Evolutionary conservation across 2,797 vertebrate genomes (phyloP).

Genomic region (Xenopus petersii): DNA sequence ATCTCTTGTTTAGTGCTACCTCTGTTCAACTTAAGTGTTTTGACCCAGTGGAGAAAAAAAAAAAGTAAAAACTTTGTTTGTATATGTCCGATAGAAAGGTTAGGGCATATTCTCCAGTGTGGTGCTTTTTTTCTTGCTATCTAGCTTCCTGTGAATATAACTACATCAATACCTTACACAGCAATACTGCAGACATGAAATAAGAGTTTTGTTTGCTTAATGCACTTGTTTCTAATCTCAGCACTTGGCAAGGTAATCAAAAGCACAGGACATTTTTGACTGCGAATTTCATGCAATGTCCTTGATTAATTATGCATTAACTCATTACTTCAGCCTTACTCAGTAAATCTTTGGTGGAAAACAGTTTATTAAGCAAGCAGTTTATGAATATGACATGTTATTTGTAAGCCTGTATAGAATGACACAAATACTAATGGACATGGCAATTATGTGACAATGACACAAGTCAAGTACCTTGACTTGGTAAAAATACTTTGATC

Average conservation of each 20-base stretch:
- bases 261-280: constrained; percentile 59
- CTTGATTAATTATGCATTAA: constrained; percentile 64
- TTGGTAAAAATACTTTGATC: neutral
- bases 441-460: neutral
- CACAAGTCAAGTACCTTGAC: too few relatives aligned
- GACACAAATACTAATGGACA: constrained; percentile 8
- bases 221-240: constrained; percentile 50
- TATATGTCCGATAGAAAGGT: too few relatives aligned
- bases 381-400: constrained; percentile 60
- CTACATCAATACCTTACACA: constrained; percentile 11
- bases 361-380: constrained; percentile 63
- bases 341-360: constrained; percentile 67
- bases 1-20: too few relatives aligned
- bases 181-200: constrained; percentile 27
- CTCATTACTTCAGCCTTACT: constrained; percentile 60
- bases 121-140: too few relatives aligned
- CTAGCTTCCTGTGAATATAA: neutral
- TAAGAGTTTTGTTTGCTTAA: constrained; percentile 56
- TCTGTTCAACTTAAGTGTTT: too few relatives aligned
- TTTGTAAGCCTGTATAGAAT: constrained; percentile 52
- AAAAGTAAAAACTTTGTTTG: too few relatives aligned
- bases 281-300: constrained; percentile 50
- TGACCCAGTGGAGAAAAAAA: too few relatives aligned
- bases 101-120: too few relatives aligned
- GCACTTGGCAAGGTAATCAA: constrained; percentile 57